These are phyloP conservation scores for Acrossocheilus fasciatus DNA, from an alignment of 2,797 vertebrate genomes.

Conservation along the genomic window DNA sequence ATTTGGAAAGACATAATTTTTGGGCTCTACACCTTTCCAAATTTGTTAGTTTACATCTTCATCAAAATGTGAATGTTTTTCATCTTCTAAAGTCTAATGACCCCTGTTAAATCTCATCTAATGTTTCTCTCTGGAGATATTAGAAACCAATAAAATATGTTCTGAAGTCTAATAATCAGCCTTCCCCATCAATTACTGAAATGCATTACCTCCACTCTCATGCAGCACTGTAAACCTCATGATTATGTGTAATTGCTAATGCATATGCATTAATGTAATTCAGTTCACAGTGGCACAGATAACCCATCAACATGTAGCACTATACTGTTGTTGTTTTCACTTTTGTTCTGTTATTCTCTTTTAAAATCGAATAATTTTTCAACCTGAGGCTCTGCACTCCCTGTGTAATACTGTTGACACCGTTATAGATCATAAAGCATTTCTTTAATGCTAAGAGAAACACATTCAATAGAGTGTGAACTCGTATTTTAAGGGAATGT, in stretches of 20 bases:
- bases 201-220: not conserved
- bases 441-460: constrained; percentile 36
- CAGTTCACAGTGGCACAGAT: not conserved
- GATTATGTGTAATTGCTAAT: not conserved
- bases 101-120: not conserved
- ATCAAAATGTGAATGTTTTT: not conserved
- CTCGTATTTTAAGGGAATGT: constrained; percentile 22
- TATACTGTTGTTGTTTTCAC: too few relatives aligned
- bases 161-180: not conserved
- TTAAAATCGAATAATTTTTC: not conserved
- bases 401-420: constrained; percentile 22
- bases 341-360: constrained; percentile 13
- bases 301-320: not conserved
- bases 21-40: not conserved
- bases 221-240: not conserved
- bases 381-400: not conserved
- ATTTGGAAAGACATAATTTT: not conserved
- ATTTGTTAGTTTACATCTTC: not conserved
- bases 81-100: not conserved
- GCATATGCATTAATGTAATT: not conserved
- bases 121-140: not conserved
- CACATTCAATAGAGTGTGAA: constrained; percentile 38
- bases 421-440: constrained; percentile 25
- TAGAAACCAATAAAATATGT: not conserved
- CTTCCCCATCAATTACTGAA: constrained; percentile 6